Percentiles rank a stretch among this genome's conserved stretches.
Evolutionary conservation across 2,113 vertebrate genomes (phyloP).

Genomic region (Chauna torquata): DNA sequence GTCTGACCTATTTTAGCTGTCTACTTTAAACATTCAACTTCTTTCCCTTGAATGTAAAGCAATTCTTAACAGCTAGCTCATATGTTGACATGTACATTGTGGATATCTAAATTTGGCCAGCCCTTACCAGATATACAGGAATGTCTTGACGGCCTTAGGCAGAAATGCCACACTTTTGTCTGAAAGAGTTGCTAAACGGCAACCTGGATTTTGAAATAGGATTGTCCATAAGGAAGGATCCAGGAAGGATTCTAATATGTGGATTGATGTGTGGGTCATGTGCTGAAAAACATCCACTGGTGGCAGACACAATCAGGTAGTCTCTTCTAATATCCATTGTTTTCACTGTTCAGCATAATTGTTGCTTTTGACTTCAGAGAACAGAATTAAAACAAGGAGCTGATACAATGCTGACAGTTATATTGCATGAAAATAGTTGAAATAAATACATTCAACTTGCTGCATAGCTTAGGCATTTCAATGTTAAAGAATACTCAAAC

Average conservation of each 20-base stretch:
- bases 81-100: background rate
- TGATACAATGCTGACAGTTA: background rate
- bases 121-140: background rate
- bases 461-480: background rate
- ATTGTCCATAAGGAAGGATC: background rate
- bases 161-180: background rate
- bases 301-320: background rate
- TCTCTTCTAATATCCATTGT: background rate
- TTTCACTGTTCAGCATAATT: background rate
- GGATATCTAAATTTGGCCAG: background rate
- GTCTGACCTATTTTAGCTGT: slow-evolving; percentile 24
- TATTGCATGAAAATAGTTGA: background rate
- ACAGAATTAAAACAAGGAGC: background rate
- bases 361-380: background rate
- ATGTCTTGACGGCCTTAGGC: background rate
- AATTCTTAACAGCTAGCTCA: background rate
- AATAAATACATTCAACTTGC: background rate
- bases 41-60: background rate
- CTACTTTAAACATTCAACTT: background rate
- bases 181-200: background rate
- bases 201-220: background rate
- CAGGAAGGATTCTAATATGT: rapidly evolving
- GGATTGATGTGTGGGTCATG: background rate
- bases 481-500: background rate
- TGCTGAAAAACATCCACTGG: background rate